Evolutionary conservation across 2,113 vertebrate genomes (phyloP), one percentile per base, ranked within the genome.

Genomic region (Colossoma macropomum): DNA sequence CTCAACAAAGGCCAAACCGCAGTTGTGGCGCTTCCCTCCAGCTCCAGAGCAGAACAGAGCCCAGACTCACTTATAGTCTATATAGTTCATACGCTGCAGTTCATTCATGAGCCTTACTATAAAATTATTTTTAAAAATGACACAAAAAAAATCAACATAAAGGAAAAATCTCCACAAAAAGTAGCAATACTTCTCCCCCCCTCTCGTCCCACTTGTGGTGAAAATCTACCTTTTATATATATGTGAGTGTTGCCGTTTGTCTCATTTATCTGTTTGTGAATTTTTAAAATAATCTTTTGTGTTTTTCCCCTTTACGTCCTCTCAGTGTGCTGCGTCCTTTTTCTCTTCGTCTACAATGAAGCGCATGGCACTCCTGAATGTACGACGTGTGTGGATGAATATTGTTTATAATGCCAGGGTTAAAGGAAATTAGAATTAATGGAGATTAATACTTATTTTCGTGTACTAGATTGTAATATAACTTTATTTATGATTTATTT

Each of bases 1-100:
- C 7, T 28, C 76, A 56, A 80, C n/a, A 12, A 82, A 75, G 19
- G 89, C 86, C 75, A 52, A 79, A 89, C 85, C 74, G 76, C 27
- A 27, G 73, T 77, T 89, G 84, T 88, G 86, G 87, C 60, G 23
- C 17, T 32, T 2, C 34, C 94, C 92, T 62, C 62, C 80, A 21
- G 91, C 85, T 86, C 89, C 92, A 91, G 96, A 89, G 93, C 92
- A 88, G 91, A 94, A 95, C 93, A 92, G 95, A 96, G 95, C 93
- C 91, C 81, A 75, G 56, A 90, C 86, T 86, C 83, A 83, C 10
- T 89, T 80, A 88, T 89, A 45, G 85, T 6, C 90, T 82, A 88
- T 90, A 66, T 16, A 56, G 19, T 74, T 78, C 78, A 93, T 81
- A 88, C 93, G 92, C 87, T 88, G 90, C 94, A 95, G 92, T 95